Evolutionary conservation across 2,797 vertebrate species (phyloP), one percentile per base, ranked within the genome.

Genomic region (Sebastes taczanowskii): DNA sequence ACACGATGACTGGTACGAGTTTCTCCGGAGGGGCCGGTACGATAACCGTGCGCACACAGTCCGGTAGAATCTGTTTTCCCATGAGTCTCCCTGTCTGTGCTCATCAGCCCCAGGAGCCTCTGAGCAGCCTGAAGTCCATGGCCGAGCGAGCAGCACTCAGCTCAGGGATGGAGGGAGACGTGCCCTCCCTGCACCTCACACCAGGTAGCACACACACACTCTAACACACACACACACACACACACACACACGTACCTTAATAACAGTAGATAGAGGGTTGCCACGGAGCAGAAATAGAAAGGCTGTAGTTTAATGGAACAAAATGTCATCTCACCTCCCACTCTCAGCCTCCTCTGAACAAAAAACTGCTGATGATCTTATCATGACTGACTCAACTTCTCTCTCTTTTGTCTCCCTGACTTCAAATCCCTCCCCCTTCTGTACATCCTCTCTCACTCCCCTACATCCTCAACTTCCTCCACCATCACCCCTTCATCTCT

Each of bases 71-170:
- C n/a, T 66, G 60, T 84, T 78, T 86, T 58, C 80, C 70, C 52
- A 89, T 87, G 84, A 84, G 62, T 77, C 66, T 86, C 71, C 53
- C 56, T 82, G 78, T 92, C 62, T 84, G 72, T 84, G 80, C 65
- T 23, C 82, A 34, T 78, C 90, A 97, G 96, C 92, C 96, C 64
- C 96, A 96, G 3, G 97, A 98, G 92, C 88, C 95, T 69, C 95
- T 96, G 76, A 97, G 96, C 93, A 97, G 96, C 68, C 91, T 97
- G 70, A 98, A 98, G 92, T 97, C 96, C 65, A 97, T 98, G 96
- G 96, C 97, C 2, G 97, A 98, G 90, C 95, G 96, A 87, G 96
- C 96, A 30, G 96, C 97, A 60, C 96, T 97, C 87, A 92, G 96
- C 88, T 97, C 97, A 46, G 96, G 95, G 86, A 96, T 98, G 35